Base-by-base conservation (phyloP, 2,113 vertebrate species). In the Silurus meridionalis region DNA sequence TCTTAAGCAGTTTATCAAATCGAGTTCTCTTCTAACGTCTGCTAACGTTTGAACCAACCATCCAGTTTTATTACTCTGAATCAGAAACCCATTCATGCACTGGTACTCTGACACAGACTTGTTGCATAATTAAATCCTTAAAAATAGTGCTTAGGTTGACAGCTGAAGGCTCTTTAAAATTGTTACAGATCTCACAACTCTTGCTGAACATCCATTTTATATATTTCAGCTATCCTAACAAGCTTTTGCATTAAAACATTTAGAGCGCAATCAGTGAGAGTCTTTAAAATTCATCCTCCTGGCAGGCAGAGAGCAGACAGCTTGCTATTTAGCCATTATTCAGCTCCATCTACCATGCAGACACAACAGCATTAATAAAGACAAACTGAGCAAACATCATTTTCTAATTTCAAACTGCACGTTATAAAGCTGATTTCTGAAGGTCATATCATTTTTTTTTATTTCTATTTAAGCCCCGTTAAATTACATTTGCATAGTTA, bases 321-420 rank as follows among this genome's bases (percentile, higher is more conserved):
- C 75, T 85, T 55, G 19, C 25, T 85, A 66, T 79, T 66, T 67
- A 80, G 25, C 8, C 19, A 53, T 87, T 83, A 64, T 86, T 84
- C 72, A 28, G 66, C 58, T 71, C 19, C 11, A 50, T 82, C 58
- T 57, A 67, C 53, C 81, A 80, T 61, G 78, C 69, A 69, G 37
- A 84, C 67, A 81, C 61, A 89, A 75, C 37, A 69, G 63, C 83
- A 85, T 85, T 83, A 85, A 87, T 82, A 75, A 87, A 84, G 78
- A 78, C 53, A 85, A 69, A 87, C 71, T 57, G 63, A 85, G 23
- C 82, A 48, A 67, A 82, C 83, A 52, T 88, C 2, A 57, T 58
- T 79, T 58, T 79, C 25, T 61, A 37, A 80, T 80, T 80, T 80
- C 3, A 58, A 6, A 80, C 5, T 60, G 55, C 78, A 46, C 60